Base-by-base conservation (phyloP, 2,113 vertebrate species). In the Phylloscopus whistleri region DNA sequence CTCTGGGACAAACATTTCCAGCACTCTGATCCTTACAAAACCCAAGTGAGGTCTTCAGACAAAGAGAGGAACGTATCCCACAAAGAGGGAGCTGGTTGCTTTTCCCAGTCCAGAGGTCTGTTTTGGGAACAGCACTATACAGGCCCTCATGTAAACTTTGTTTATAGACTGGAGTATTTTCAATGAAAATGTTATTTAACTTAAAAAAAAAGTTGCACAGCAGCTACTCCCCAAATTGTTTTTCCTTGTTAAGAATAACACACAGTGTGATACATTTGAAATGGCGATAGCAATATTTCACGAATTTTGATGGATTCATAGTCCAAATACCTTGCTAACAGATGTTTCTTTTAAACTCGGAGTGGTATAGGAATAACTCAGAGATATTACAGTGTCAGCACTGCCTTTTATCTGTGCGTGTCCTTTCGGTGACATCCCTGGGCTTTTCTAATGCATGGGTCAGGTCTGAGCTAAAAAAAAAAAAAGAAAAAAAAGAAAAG, bases 151-250 rank as follows among this genome's bases (percentile, higher is more conserved):
- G 19, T 88, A 78, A 93, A 86, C 88, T 89, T 94, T 95, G 95
- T 95, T 96, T 95, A 90, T 82, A 94, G 93, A 68, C 89, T 89
- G 88, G 90, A 92, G 93, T 94, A 96, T 95, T 96, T 96, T 97
- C 96, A 96, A 73, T 96, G 95, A 96, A 96, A 96, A 97, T 93
- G 93, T 96, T 96, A 95, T 96, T 96, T 96, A 93, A 97, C 88
- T 97, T 93, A 20, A 75, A 92, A 93, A 78, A 96, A 78, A 96
- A 87, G 83, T 93, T 96, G 92, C 96, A 95, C 96, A 93, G 95
- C 95, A 90, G 96, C 94, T 72, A 90, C 92, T 97, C 80, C 80
- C 33, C 41, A 96, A 95, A 94, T 87, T 95, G 95, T 95, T 97
- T 96, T 89, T 22, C 77, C 90, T 86, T 58, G 76, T 88, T 88